Evolutionary conservation across 2,888 invertebrate genomes (phyloP).

Genomic region (Subacronicta megacephala): DNA sequence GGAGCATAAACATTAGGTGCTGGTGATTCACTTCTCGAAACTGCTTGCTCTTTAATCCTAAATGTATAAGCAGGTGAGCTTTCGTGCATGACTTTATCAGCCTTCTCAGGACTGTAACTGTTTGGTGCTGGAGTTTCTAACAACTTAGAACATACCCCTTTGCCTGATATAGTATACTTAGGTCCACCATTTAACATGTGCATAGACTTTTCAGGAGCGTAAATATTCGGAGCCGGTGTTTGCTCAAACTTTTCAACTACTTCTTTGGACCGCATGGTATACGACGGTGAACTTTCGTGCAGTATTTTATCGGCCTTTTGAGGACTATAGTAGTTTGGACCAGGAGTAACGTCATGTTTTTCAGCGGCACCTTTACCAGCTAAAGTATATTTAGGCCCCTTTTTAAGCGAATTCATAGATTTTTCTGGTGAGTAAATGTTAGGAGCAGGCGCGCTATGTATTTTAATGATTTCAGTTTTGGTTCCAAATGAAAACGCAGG

Average conservation of each 20-base stretch:
- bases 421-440: conserved; percentile 90
- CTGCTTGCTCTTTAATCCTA: conserved; percentile 91
- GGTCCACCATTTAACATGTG: conserved; percentile 91
- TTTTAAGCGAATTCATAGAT: conserved; percentile 83
- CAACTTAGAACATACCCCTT: conserved; percentile 88
- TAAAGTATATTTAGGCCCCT: conserved; percentile 91
- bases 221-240: conserved; percentile 92
- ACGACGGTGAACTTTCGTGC: conserved; percentile 91
- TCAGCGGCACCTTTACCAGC: conserved; percentile 90
- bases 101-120: conserved; percentile 90
- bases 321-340: conserved; percentile 90
- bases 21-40: conserved; percentile 91
- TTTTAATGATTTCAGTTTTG: conserved; percentile 78
- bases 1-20: conserved; percentile 92
- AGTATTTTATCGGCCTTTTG: conserved; percentile 89
- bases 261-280: conserved; percentile 92
- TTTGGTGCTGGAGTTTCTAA: conserved; percentile 91
- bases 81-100: conserved; percentile 89
- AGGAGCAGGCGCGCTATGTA: conserved; percentile 81
- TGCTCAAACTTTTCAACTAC: conserved; percentile 90
- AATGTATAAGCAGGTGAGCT: conserved; percentile 93
- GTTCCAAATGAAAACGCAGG: conserved; percentile 90
- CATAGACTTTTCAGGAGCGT: conserved; percentile 91
- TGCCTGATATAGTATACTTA: conserved; percentile 92
- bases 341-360: conserved; percentile 90